A percentile compares a stretch with the other conserved stretches of the same genome.
phyloP scores from a whole-genome alignment of 35 echinoderm and acorn worm genomes.

The Anneissia japonica region DNA sequence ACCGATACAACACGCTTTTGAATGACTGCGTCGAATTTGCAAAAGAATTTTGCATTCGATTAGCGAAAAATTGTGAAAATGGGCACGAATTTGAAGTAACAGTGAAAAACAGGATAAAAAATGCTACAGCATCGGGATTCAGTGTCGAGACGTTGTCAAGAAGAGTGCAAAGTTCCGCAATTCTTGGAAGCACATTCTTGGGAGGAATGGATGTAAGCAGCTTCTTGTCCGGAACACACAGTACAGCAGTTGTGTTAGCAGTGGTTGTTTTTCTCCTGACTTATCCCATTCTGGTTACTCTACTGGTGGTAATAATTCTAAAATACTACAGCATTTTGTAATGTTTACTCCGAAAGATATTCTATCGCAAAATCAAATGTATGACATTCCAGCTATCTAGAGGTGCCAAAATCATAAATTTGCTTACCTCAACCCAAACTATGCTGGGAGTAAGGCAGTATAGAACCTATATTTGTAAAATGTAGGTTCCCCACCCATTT shows the following conservation, averaged over 20 bases:
- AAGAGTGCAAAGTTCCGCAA: slow-evolving; percentile 46
- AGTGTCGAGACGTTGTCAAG: slow-evolving; percentile 35
- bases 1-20: slow-evolving; percentile 31
- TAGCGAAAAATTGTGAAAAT: slow-evolving; percentile 31
- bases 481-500: too few relatives aligned
- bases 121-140: slow-evolving; percentile 32
- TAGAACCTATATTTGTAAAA: too few relatives aligned
- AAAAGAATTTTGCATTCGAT: slow-evolving; percentile 43
- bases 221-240: slow-evolving; percentile 4
- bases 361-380: too few relatives aligned
- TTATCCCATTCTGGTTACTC: neutral
- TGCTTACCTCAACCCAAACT: too few relatives aligned
- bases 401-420: too few relatives aligned
- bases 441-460: too few relatives aligned
- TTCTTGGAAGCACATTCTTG: slow-evolving; percentile 24
- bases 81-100: slow-evolving; percentile 21
- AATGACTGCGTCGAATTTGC: slow-evolving; percentile 62
- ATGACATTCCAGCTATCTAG: too few relatives aligned
- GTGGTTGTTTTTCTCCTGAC: neutral
- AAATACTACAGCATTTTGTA: too few relatives aligned
- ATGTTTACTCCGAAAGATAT: too few relatives aligned
- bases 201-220: slow-evolving; percentile 14
- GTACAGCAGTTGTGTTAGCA: neutral
- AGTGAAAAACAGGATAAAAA: slow-evolving; percentile 14
- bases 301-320: neutral